Evolutionary conservation across 35 echinoderm and acorn worm genomes (phyloP), one percentile per base, ranked within the genome.

Genomic region (Ptychodera flava): DNA sequence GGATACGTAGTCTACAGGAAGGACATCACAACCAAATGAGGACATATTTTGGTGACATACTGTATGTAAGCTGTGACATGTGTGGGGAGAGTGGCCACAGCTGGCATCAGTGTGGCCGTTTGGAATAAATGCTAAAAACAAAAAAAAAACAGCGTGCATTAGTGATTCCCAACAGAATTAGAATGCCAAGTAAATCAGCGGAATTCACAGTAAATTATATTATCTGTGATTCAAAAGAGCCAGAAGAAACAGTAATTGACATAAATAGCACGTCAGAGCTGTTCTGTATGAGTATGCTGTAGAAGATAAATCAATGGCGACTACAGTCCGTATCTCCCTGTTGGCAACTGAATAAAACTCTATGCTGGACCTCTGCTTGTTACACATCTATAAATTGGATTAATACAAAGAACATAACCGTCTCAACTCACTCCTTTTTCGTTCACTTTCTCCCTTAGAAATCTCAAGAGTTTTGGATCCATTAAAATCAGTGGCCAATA

Each of bases 171-270:
- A 64, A 64, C 22, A 22, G 45, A 6, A 64, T 64, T 64, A 64
- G 45, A 64, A 64, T 22, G 22, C 45, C 22, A 22, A 64, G 45
- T 64, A 64, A 64, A 64, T 64, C 45, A 64, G 45, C 22, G 45
- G 6, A 64, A 64, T 22, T 64, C 45, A 64, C 45, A 64, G 45
- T 64, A 64, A 64, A 64, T 64, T 22, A 64, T 64, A 64, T 64
- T 64, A 64, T 64, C 45, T 64, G 45, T 64, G 45, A 64, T 64
- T 64, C 45, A 64, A 64, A 64, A 64, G 45, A 64, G 45, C 45
- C 22, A 12, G 45, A 64, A 64, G 45, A 64, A 64, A 64, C 6
- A 12, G 45, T 64, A 64, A 64, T 64, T 64, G 45, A 64, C 45
- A 64, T 64, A 64, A 64, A 64, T 64, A 64, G 22, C 45, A 64